A percentile compares a stretch with the other conserved stretches of the same genome.
phyloP scores from a whole-genome alignment of 1,140 invertebrate species.

The Drosophila rufa region DNA sequence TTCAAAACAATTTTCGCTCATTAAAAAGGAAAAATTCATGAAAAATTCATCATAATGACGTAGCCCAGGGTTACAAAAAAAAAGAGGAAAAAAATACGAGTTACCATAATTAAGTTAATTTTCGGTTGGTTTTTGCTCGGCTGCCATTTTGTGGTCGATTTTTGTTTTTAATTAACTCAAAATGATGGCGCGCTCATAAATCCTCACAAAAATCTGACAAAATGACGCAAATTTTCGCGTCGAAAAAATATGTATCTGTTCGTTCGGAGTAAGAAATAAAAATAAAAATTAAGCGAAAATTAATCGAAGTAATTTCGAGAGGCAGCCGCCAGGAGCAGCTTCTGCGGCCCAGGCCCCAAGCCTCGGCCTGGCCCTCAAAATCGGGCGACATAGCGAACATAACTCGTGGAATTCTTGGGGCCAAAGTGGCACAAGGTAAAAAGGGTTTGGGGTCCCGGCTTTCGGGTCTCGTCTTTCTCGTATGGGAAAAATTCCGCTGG shows the following conservation, averaged over 20 bases:
- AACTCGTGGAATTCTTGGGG: constrained; percentile 70
- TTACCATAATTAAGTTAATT: constrained; percentile 76
- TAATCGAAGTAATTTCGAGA: constrained; percentile 77
- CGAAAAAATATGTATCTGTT: constrained; percentile 68
- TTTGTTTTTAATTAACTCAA: constrained; percentile 70
- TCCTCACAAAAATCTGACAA: constrained; percentile 68
- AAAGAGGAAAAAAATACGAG: background rate
- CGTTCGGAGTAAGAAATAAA: constrained; percentile 75
- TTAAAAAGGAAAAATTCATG: constrained; percentile 67
- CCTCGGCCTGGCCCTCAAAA: background rate
- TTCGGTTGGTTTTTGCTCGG: constrained; percentile 32
- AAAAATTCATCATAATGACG: constrained; percentile 66
- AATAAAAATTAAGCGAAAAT: constrained; percentile 83
- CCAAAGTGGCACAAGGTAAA: constrained; percentile 81
- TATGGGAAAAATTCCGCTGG: constrained; percentile 81
- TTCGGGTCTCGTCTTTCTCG: constrained; percentile 17
- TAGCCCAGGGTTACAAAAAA: constrained; percentile 65
- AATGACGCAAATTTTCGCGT: constrained; percentile 74
- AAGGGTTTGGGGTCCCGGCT: constrained; percentile 34
- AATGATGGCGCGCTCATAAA: constrained; percentile 72
- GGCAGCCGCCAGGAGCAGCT: constrained; percentile 9
- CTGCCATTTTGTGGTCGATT: constrained; percentile 41
- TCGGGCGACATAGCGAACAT: constrained; percentile 74
- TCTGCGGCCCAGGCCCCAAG: no score
- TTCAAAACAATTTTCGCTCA: constrained; percentile 73